phyloP scores from a whole-genome alignment of 2,888 invertebrate species.

The Epicampocera succincta region DNA sequence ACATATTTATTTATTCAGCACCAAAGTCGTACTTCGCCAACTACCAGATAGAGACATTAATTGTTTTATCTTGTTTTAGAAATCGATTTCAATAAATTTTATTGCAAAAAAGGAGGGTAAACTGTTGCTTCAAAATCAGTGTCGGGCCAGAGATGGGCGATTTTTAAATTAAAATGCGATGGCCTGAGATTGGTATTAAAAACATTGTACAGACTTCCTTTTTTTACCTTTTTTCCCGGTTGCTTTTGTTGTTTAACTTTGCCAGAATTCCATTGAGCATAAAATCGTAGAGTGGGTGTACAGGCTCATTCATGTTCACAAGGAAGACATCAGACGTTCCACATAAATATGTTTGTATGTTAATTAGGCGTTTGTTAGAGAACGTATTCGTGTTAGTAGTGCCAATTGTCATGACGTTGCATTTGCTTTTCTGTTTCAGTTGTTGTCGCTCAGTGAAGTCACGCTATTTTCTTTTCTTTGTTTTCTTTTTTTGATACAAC shows the following conservation, averaged over 20 bases:
- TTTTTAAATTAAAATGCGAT: conserved; percentile 6
- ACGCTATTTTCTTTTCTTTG: too few species aligned
- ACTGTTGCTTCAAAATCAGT: neutral
- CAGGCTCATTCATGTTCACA: conserved; percentile 6
- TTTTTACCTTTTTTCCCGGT: too few species aligned
- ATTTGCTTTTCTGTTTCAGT: neutral
- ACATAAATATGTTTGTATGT: conserved; percentile 3
- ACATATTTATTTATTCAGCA: neutral
- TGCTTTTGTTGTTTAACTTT: too few species aligned
- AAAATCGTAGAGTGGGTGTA: neutral
- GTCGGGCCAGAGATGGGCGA: neutral
- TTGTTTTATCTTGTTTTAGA: conserved; percentile 36
- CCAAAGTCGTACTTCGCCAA: neutral
- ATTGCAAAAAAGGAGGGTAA: neutral
- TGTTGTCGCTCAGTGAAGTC: neutral
- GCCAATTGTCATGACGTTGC: conserved; percentile 33
- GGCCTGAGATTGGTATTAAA: neutral
- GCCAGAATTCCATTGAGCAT: neutral
- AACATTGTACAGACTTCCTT: too few species aligned
- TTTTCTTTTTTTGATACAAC: conserved; percentile 30
- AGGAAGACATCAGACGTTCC: conserved; percentile 12
- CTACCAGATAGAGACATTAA: conserved; percentile 22
- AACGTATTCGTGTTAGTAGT: conserved; percentile 50
- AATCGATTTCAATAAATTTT: conserved; percentile 19
- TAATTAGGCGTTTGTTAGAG: neutral